Conservation (phyloP, 2,113 vertebrate species). For the Cisticola juncidis region DNA sequence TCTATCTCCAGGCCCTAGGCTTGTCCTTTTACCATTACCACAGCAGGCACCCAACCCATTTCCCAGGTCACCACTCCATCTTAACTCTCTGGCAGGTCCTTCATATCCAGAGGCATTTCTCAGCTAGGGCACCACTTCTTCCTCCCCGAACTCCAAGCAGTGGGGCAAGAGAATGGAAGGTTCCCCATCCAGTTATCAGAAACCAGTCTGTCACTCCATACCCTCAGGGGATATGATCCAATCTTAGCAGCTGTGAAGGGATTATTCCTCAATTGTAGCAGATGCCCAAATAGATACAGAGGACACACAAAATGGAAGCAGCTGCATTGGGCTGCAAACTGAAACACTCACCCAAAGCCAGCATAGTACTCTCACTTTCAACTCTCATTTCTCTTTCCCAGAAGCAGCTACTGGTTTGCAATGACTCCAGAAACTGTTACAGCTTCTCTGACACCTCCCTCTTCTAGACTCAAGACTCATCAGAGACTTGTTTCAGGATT, state of each 20-base stretch:
- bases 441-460: background rate
- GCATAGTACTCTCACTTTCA: background rate
- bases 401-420: background rate
- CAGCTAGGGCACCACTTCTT: fast-evolving
- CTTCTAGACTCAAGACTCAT: background rate
- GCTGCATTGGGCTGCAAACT: background rate
- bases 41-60: background rate
- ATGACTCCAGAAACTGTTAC: background rate
- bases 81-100: background rate
- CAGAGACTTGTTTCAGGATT: background rate
- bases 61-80: background rate
- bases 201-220: background rate
- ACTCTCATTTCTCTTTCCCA: background rate
- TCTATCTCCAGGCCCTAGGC: background rate
- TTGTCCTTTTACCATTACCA: background rate
- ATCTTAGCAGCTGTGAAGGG: background rate
- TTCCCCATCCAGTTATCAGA: background rate
- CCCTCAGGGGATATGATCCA: background rate
- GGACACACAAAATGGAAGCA: background rate
- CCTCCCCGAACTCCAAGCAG: background rate
- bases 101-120: background rate
- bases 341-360: background rate
- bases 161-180: background rate
- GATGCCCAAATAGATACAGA: background rate
- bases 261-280: background rate